Percentiles rank a stretch among this genome's conserved stretches.
Evolutionary conservation across 2,113 vertebrate species (phyloP).

Genomic region (Mesitornis unicolor): DNA sequence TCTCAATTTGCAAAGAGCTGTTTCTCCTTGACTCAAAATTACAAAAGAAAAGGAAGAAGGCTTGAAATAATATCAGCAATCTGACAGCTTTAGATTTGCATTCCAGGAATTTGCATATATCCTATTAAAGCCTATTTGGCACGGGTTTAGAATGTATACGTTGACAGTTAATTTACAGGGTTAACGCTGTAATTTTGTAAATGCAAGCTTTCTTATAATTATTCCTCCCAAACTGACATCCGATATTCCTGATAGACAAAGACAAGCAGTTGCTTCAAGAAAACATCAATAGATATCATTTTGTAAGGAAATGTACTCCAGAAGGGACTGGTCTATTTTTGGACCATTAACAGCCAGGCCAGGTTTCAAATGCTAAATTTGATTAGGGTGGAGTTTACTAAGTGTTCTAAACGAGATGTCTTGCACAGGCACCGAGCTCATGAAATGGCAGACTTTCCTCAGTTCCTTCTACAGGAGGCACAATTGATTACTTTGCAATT

Average conservation of each 20-base stretch:
- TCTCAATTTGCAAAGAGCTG: conserved; percentile 15
- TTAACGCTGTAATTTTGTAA: conserved; percentile 61
- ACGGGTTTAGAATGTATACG: conserved; percentile 51
- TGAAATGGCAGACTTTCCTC: conserved; percentile 53
- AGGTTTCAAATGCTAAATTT: conserved; percentile 62
- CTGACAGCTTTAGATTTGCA: conserved; percentile 62
- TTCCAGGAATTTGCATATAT: conserved; percentile 70
- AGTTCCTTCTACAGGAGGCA: conserved; percentile 36
- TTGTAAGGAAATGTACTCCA: conserved; percentile 34
- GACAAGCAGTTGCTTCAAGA: conserved; percentile 61
- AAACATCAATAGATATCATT: conserved; percentile 53
- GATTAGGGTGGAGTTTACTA: conserved; percentile 63
- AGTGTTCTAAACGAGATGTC: conserved; percentile 44
- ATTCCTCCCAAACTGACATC: conserved; percentile 61
- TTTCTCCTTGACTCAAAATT: conserved; percentile 54
- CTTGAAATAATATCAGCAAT: conserved; percentile 62
- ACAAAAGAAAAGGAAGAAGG: neutral
- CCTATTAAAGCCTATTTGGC: conserved; percentile 64
- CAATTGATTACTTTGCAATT: conserved; percentile 45
- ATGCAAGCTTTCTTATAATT: conserved; percentile 67
- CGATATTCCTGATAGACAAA: conserved; percentile 57
- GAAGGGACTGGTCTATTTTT: conserved; percentile 57
- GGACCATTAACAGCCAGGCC: conserved; percentile 37
- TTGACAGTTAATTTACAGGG: conserved; percentile 68
- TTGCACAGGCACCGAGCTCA: conserved; percentile 34